These are phyloP conservation scores for Falco berigora DNA, from an alignment of 2,797 vertebrate genomes.

Conservation along the genomic window DNA sequence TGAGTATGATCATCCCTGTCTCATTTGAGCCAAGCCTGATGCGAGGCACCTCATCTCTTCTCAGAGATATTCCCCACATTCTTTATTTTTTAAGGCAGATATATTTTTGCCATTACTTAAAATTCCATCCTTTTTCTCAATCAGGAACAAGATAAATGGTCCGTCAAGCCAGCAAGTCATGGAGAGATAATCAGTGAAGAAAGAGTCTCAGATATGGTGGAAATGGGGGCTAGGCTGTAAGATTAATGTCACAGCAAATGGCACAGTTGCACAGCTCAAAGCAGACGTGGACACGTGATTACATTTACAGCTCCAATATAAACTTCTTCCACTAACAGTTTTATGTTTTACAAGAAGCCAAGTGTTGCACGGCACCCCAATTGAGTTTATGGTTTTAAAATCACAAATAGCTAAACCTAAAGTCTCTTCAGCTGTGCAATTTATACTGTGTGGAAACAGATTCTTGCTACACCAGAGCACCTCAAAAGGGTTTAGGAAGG, in stretches of 20 bases:
- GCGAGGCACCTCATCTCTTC: not conserved
- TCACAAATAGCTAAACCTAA: not conserved
- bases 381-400: not conserved
- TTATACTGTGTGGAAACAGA: not conserved
- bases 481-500: not conserved
- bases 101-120: not conserved
- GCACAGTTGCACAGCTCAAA: not conserved
- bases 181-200: not conserved
- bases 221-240: not conserved
- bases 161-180: not conserved
- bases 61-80: not conserved
- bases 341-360: not conserved
- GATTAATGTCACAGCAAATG: not conserved
- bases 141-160: not conserved
- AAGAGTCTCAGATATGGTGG: not conserved
- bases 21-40: not conserved
- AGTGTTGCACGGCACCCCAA: not conserved
- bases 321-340: not conserved
- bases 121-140: not conserved
- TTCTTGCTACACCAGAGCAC: not conserved
- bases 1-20: too few relatives aligned
- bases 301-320: not conserved
- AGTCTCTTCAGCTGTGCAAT: not conserved
- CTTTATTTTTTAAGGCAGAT: not conserved
- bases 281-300: not conserved